Percentiles rank a stretch among this genome's conserved stretches.
Evolutionary conservation across 1,140 invertebrate species (phyloP).

Genomic region (Bradynema listronoti): DNA sequence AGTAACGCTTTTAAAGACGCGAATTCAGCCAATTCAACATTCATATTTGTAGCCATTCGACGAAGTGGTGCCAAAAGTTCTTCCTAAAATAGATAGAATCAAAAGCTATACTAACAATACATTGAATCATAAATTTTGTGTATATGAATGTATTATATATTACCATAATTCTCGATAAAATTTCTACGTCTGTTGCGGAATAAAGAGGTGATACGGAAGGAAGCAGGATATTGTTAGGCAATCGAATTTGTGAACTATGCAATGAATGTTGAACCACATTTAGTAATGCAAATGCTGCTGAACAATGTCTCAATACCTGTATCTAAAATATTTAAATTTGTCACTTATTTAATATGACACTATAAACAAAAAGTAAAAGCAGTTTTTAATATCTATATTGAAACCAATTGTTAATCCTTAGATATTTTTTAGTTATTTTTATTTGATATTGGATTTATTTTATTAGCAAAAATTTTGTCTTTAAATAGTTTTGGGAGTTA

Average conservation of each 20-base stretch:
- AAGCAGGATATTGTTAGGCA: constrained; percentile 40
- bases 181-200: constrained; percentile 9
- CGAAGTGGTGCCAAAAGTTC: constrained; percentile 45
- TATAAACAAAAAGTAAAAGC: not conserved
- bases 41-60: too few relatives aligned
- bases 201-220: constrained; percentile 37
- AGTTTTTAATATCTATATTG: too few relatives aligned
- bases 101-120: not conserved
- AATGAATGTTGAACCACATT: constrained; percentile 44
- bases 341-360: not conserved
- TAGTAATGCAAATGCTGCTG: constrained; percentile 39
- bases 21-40: constrained; percentile 40
- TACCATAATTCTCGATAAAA: not conserved
- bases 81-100: constrained; percentile 17
- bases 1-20: constrained; percentile 43
- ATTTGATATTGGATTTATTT: not conserved
- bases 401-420: not conserved
- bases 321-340: constrained; percentile 30
- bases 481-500: not conserved
- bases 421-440: not conserved
- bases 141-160: not conserved
- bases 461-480: not conserved
- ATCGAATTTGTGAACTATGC: constrained; percentile 32
- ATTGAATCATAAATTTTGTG: not conserved
- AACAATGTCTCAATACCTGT: constrained; percentile 34